A percentile compares a stretch with the other conserved stretches of the same genome.
Conservation (phyloP, 2,888 invertebrate genomes). For the Theretra japonica region DNA sequence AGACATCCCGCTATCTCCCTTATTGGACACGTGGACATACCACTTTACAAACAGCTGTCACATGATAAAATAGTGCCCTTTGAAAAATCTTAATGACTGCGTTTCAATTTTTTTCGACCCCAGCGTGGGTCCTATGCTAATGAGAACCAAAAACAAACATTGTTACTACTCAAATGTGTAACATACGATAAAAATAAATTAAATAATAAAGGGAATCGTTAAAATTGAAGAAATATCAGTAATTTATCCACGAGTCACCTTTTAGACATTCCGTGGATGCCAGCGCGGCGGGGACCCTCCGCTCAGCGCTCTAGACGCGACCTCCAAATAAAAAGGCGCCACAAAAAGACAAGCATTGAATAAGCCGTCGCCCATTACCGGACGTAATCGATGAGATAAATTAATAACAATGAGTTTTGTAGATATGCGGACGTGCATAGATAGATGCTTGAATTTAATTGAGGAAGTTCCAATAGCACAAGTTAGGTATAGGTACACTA, state of each 20-base stretch:
- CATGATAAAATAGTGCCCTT: constrained; percentile 71
- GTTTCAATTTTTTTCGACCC: constrained; percentile 62
- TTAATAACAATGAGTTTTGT: constrained; percentile 79
- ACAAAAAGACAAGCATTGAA: constrained; percentile 83
- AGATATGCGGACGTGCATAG: constrained; percentile 47
- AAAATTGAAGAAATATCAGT: constrained; percentile 84
- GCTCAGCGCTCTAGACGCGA: constrained; percentile 79
- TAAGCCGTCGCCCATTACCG: constrained; percentile 81
- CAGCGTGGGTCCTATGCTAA: constrained; percentile 82
- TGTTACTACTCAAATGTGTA: constrained; percentile 84
- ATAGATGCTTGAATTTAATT: constrained; percentile 3
- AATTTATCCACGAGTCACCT: constrained; percentile 85
- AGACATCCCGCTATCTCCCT: constrained; percentile 82
- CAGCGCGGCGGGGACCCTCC: constrained; percentile 77
- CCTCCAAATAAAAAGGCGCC: constrained; percentile 82
- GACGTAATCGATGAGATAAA: constrained; percentile 83
- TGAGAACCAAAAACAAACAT: constrained; percentile 83
- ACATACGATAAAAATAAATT: constrained; percentile 84
- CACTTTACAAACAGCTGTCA: constrained; percentile 67
- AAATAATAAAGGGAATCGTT: constrained; percentile 85
- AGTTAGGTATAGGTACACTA: no score
- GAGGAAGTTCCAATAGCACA: constrained; percentile 1
- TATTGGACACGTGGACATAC: constrained; percentile 70
- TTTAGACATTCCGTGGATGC: constrained; percentile 83
- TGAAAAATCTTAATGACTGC: constrained; percentile 72